Evolutionary conservation across 1,140 invertebrate species (phyloP).

Genomic region (Wiebesia pumilae): DNA sequence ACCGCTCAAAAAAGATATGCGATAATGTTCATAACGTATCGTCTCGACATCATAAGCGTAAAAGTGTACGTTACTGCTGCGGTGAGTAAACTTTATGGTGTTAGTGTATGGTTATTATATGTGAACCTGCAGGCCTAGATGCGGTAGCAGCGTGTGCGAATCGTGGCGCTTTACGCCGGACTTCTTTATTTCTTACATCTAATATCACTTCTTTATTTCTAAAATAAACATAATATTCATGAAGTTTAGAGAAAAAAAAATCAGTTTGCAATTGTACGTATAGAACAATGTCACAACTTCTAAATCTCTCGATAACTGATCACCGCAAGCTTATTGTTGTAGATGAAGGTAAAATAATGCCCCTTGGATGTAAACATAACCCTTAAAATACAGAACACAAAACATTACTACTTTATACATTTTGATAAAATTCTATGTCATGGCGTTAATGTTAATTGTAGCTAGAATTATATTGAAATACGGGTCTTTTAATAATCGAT

Average conservation of each 20-base stretch:
- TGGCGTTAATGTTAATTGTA: conserved; percentile 17
- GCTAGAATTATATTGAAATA: too few relatives aligned
- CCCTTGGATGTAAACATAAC: conserved; percentile 11
- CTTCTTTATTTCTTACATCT: background rate
- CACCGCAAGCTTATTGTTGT: conserved; percentile 60
- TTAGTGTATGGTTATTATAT: background rate
- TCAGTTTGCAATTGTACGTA: background rate
- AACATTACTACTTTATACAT: background rate
- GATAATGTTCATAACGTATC: conserved; percentile 14
- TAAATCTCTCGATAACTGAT: conserved; percentile 22
- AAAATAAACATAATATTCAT: background rate
- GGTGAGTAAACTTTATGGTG: background rate
- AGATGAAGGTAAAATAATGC: conserved; percentile 61
- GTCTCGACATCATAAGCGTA: background rate
- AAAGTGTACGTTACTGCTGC: background rate
- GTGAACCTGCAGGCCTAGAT: background rate
- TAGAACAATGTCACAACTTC: conserved; percentile 19
- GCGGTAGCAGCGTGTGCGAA: background rate
- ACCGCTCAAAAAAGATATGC: background rate
- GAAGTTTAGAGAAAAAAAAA: background rate
- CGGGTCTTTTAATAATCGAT: too few relatives aligned
- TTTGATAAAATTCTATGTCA: background rate
- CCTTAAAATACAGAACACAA: background rate
- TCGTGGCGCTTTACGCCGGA: background rate
- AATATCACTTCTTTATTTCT: background rate